Evolutionary conservation across 2,113 vertebrate genomes (phyloP).

Genomic region (Cnemophilus loriae): DNA sequence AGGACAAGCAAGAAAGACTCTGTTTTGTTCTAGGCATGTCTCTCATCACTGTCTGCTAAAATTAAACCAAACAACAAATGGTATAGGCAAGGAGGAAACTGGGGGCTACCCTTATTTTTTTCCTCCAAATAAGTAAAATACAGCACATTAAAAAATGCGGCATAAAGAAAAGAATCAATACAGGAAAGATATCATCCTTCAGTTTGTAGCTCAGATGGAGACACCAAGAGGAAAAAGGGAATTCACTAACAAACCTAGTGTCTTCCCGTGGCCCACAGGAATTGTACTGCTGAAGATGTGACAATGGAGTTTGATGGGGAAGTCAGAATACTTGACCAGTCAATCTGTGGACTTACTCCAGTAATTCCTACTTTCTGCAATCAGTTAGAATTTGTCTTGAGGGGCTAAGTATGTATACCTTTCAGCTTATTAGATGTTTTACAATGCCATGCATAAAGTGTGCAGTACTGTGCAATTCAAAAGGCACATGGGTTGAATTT

Average conservation of each 20-base stretch:
- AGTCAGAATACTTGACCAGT: background rate
- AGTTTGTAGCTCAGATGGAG: background rate
- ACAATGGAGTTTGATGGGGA: background rate
- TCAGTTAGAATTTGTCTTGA: background rate
- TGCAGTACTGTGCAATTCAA: background rate
- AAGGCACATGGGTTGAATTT: constrained; percentile 31
- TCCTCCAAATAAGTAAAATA: background rate
- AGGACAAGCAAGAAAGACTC: background rate
- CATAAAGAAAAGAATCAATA: background rate
- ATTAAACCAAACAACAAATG: background rate
- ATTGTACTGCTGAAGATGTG: background rate
- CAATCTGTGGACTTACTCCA: background rate
- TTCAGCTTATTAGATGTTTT: background rate
- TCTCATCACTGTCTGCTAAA: background rate
- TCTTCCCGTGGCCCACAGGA: background rate
- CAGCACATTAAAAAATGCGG: accelerated
- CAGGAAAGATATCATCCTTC: background rate
- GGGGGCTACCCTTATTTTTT: background rate
- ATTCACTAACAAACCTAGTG: background rate
- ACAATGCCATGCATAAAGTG: background rate
- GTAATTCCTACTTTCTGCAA: background rate
- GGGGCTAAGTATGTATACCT: background rate
- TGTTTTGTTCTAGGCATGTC: background rate
- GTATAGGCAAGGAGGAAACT: background rate
- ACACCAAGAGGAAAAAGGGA: background rate